phyloP scores from a whole-genome alignment of 2,113 vertebrate species.

The Macquaria ambigua region DNA sequence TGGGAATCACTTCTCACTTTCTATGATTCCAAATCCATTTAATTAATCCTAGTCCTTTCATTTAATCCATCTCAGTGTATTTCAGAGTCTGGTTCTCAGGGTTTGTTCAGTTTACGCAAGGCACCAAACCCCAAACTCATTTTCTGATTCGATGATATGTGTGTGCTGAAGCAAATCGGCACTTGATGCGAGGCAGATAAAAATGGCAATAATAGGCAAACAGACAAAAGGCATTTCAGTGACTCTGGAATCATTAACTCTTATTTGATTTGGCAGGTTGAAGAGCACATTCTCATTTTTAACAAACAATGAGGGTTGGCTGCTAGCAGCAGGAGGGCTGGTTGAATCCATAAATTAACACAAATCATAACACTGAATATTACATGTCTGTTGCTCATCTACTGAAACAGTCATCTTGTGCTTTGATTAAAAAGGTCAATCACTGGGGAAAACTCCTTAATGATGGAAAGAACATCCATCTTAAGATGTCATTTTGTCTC shows the following conservation, averaged over 20 bases:
- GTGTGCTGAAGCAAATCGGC: conserved; percentile 17
- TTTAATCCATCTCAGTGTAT: background rate
- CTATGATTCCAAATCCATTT: conserved; percentile 1
- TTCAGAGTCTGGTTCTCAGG: background rate
- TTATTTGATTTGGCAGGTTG: conserved; percentile 16
- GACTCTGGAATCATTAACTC: conserved; percentile 30
- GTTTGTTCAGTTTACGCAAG: background rate
- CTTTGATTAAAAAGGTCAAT: conserved; percentile 21
- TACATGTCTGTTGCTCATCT: conserved; percentile 11
- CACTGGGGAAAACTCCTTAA: background rate
- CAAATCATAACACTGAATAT: conserved; percentile 19
- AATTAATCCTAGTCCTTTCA: conserved; percentile 4
- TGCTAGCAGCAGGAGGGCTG: background rate
- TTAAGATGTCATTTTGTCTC: background rate
- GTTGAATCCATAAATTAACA: conserved; percentile 21
- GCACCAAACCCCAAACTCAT: conserved; percentile 1
- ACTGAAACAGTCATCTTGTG: background rate
- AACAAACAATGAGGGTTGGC: background rate
- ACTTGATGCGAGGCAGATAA: conserved; percentile 27
- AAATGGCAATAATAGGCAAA: conserved; percentile 12
- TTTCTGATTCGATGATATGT: conserved; percentile 30
- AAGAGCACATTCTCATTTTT: conserved; percentile 20
- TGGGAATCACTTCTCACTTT: conserved; percentile 3
- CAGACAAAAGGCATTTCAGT: conserved; percentile 37
- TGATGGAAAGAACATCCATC: background rate